Evolutionary conservation across 2,113 vertebrate genomes (phyloP).

Genomic region (Indicator maculatus): DNA sequence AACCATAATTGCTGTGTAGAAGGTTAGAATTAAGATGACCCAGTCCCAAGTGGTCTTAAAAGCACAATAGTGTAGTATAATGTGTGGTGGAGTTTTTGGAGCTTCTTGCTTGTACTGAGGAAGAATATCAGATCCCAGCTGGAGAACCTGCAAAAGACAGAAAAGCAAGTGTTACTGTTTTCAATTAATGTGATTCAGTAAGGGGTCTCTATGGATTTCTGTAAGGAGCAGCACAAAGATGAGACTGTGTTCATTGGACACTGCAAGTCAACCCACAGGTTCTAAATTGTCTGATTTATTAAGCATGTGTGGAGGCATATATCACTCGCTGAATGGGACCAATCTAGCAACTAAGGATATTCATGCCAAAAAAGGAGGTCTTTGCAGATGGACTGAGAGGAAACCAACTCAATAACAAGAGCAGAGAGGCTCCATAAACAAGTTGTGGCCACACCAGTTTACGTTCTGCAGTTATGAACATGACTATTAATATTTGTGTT

Average conservation of each 20-base stretch:
- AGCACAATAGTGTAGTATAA: slow-evolving; percentile 97
- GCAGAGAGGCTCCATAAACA: background rate
- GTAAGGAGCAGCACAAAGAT: background rate
- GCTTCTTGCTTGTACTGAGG: slow-evolving; percentile 98
- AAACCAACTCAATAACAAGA: background rate
- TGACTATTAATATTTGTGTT: background rate
- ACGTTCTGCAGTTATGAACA: background rate
- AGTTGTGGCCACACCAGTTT: background rate
- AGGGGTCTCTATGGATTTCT: background rate
- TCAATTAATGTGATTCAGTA: background rate
- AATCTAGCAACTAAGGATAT: background rate
- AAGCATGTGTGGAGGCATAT: background rate
- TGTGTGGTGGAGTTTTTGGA: slow-evolving; percentile 96
- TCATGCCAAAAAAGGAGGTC: background rate
- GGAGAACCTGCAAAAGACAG: slow-evolving; percentile 85
- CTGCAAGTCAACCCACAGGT: background rate
- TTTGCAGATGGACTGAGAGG: background rate
- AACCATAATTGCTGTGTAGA: slow-evolving; percentile 99
- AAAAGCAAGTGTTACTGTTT: background rate
- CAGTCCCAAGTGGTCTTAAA: slow-evolving; percentile 99
- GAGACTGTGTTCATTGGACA: background rate
- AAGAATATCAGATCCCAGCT: slow-evolving; percentile 96
- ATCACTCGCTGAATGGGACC: background rate
- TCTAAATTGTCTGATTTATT: background rate
- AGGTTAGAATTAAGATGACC: slow-evolving; percentile 97